phyloP scores from a whole-genome alignment of 2,797 vertebrate genomes.

The Eospalax fontanierii region DNA sequence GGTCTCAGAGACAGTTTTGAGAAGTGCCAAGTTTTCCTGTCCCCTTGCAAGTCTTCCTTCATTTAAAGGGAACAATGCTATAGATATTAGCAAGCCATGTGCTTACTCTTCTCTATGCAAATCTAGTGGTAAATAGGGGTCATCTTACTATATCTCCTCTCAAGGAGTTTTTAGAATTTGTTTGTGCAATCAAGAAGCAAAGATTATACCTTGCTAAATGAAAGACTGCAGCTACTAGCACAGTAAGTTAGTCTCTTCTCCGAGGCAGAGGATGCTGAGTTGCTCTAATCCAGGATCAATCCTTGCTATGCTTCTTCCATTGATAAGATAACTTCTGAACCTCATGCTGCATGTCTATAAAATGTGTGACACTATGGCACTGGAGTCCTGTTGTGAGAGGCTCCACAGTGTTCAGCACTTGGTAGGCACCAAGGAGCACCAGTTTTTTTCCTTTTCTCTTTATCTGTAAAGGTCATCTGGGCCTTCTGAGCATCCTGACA shows the following conservation, averaged over 20 bases:
- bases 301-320: background rate
- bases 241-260: background rate
- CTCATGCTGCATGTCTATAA: background rate
- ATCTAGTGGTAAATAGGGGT: background rate
- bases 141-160: slow-evolving; percentile 8
- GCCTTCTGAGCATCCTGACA: background rate
- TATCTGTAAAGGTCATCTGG: background rate
- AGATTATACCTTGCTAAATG: background rate
- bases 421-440: background rate
- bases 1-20: background rate
- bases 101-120: background rate
- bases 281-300: background rate
- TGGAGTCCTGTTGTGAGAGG: background rate
- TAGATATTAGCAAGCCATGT: background rate
- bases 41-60: background rate
- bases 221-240: background rate
- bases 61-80: background rate
- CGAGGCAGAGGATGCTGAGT: background rate
- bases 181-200: slow-evolving; percentile 32
- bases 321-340: background rate
- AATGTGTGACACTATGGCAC: background rate
- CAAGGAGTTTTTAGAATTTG: background rate
- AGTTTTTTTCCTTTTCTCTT: background rate
- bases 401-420: background rate
- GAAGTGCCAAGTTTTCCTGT: background rate